Evolutionary conservation across 2,888 invertebrate genomes (phyloP).

Genomic region (Ochropleura leucogaster): DNA sequence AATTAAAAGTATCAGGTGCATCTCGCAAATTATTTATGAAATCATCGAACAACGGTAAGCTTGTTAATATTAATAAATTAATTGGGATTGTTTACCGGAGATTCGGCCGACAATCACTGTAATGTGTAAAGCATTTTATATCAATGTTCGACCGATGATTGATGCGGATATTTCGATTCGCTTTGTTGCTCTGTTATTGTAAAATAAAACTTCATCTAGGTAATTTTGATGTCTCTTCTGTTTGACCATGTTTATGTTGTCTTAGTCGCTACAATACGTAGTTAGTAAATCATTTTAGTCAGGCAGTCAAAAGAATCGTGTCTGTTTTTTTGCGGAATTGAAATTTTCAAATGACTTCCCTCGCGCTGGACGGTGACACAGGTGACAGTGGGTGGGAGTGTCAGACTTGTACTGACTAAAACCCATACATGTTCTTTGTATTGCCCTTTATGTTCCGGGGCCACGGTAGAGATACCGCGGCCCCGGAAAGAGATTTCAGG

Average conservation of each 20-base stretch:
- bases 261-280: too few relatives aligned
- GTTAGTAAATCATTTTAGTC: too few relatives aligned
- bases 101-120: slow-evolving; percentile 21
- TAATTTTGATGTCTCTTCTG: not conserved
- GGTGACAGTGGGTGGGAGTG: too few relatives aligned
- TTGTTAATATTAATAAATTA: slow-evolving; percentile 55
- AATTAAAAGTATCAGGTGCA: slow-evolving; percentile 56
- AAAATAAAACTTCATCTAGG: not conserved
- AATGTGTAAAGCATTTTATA: slow-evolving; percentile 41
- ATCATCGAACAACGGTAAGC: slow-evolving; percentile 49
- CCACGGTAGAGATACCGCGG: too few relatives aligned
- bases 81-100: slow-evolving; percentile 22
- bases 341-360: too few relatives aligned
- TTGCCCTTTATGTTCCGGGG: too few relatives aligned
- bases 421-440: too few relatives aligned
- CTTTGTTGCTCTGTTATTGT: not conserved
- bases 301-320: not conserved
- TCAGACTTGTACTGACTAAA: too few relatives aligned
- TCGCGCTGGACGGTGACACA: too few relatives aligned
- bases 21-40: slow-evolving; percentile 46
- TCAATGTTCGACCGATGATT: slow-evolving; percentile 30
- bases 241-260: not conserved
- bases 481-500: too few relatives aligned
- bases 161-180: slow-evolving; percentile 12
- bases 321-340: too few relatives aligned